Conservation (phyloP, 2,797 vertebrate species). For the Microchirus variegatus region DNA sequence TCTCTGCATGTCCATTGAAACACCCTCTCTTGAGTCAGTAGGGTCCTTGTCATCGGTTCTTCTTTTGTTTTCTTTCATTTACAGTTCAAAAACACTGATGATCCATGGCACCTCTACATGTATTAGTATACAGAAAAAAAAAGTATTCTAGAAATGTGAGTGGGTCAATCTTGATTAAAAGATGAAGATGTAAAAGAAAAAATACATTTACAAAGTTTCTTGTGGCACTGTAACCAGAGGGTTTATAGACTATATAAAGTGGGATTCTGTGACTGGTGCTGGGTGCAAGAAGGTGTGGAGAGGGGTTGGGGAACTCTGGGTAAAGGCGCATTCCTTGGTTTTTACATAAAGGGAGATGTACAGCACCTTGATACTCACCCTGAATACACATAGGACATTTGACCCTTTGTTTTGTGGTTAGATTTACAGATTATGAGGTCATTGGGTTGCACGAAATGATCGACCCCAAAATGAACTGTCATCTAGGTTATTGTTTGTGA, state of each 20-base stretch:
- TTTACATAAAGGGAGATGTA: constrained; percentile 45
- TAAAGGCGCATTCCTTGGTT: constrained; percentile 47
- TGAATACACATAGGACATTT: constrained; percentile 21
- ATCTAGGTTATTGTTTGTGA: background rate
- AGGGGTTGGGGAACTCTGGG: constrained; percentile 12
- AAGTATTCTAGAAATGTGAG: constrained; percentile 61
- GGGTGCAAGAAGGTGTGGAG: constrained; percentile 14
- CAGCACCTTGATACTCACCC: constrained; percentile 49
- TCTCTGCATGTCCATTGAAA: constrained; percentile 26
- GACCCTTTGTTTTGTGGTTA: background rate
- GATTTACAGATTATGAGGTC: background rate
- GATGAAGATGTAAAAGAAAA: constrained; percentile 35
- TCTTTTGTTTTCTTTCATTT: constrained; percentile 12
- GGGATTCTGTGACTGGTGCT: constrained; percentile 42
- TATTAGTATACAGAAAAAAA: constrained; percentile 63
- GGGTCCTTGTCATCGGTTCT: constrained; percentile 10
- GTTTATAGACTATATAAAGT: constrained; percentile 7
- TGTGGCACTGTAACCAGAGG: constrained; percentile 41
- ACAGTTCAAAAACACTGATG: constrained; percentile 36
- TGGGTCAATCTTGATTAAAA: constrained; percentile 60
- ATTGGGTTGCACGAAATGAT: background rate
- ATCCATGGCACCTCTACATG: constrained; percentile 50
- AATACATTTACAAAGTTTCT: constrained; percentile 45
- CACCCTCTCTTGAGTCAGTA: constrained; percentile 40
- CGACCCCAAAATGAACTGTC: background rate